Conservation (phyloP, 1,140 invertebrate species). For the Cheumatopsyche charites region DNA sequence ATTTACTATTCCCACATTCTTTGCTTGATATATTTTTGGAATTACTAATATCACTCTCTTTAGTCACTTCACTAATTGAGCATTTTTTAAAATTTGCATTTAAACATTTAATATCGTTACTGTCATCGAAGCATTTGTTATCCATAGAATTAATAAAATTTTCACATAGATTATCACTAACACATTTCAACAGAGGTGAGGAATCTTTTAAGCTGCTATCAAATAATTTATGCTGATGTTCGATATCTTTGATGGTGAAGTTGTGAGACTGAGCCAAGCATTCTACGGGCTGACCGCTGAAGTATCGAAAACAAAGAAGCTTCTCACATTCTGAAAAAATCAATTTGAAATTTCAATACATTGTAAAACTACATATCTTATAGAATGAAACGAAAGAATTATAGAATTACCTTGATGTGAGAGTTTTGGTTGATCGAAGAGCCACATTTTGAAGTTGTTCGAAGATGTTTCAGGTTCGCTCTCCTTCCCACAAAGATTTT, state of each 20-base stretch:
- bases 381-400: neutral
- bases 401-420: constrained; percentile 38
- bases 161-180: constrained; percentile 30
- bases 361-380: no score
- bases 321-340: constrained; percentile 61
- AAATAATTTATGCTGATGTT: constrained; percentile 51
- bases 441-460: constrained; percentile 55
- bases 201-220: constrained; percentile 32
- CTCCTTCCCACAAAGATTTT: neutral
- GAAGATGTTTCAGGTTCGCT: neutral
- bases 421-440: constrained; percentile 60
- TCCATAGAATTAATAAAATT: constrained; percentile 35
- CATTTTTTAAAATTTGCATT: constrained; percentile 61
- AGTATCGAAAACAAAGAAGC: constrained; percentile 60
- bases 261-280: constrained; percentile 58
- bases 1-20: constrained; percentile 14
- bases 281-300: constrained; percentile 59
- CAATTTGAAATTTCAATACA: no score
- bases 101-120: constrained; percentile 58
- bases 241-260: constrained; percentile 57
- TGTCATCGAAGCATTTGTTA: constrained; percentile 48
- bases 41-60: constrained; percentile 34
- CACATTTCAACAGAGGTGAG: constrained; percentile 32
- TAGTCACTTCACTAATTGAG: constrained; percentile 61
- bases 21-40: constrained; percentile 6